Percentiles rank a stretch among this genome's conserved stretches.
Evolutionary conservation across 2,113 vertebrate species (phyloP).

Genomic region (Nettapus auritus): DNA sequence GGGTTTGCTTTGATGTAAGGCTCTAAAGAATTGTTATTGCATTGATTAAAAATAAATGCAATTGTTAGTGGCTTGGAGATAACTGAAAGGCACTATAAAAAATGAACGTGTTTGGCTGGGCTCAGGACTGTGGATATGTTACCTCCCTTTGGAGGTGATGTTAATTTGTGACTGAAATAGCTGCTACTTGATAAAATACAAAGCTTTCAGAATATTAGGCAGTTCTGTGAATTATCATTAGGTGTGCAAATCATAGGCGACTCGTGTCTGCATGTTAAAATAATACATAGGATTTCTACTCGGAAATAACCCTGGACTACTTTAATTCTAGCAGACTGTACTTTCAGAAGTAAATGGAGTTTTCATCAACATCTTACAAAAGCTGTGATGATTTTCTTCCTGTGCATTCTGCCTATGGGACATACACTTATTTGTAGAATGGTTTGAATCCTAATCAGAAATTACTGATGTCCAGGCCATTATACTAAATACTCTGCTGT

Average conservation of each 20-base stretch:
- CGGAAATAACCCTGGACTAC: neutral
- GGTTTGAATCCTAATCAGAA: neutral
- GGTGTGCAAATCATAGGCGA: neutral
- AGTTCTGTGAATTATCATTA: neutral
- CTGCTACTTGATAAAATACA: neutral
- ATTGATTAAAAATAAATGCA: neutral
- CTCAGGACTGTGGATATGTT: neutral
- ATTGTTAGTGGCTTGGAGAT: neutral
- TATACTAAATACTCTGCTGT: neutral
- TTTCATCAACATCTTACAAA: neutral
- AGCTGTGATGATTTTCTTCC: neutral
- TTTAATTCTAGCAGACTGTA: neutral
- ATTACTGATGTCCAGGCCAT: neutral
- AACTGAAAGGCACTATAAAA: neutral
- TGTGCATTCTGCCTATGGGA: neutral
- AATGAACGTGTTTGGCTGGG: neutral
- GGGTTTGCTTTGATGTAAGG: neutral
- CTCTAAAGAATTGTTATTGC: neutral
- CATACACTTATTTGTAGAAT: neutral
- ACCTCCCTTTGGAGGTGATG: neutral
- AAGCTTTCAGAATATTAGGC: neutral
- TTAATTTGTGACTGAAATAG: neutral
- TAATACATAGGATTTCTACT: neutral
- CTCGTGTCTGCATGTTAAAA: neutral
- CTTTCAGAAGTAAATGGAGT: neutral